Base-by-base conservation (phyloP, 1,140 invertebrate species). In the Solen grandis region DNA sequence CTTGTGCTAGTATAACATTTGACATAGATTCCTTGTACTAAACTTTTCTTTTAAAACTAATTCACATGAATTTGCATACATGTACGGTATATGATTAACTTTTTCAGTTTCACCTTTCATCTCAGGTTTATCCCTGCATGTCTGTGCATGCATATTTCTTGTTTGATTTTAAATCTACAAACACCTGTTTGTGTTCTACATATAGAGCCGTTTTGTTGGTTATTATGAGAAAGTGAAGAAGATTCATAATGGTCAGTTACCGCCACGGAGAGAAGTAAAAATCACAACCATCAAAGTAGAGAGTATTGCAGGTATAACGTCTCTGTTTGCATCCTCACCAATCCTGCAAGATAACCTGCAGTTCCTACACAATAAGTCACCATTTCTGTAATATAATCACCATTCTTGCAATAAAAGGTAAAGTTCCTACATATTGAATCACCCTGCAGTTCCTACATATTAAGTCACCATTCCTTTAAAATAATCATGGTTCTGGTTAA, bases 181-280 rank as follows among this genome's bases (percentile, higher is more conserved):
- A n/a, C n/a, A n/a, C n/a, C n/a, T n/a, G n/a, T n/a, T n/a, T n/a
- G n/a, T n/a, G n/a, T n/a, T n/a, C n/a, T n/a, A n/a, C n/a, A n/a
- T 88, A 14, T 86, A 94, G 93, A 93, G 93, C 88, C 92, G 94
- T 14, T 94, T 93, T 89, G 93, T 94, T 27, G 92, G 92, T 2
- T 94, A 94, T 87, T 94, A 92, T 88, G 93, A 94, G 84, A 89
- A 89, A 65, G 86, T 94, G 35, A 92, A 93, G 76, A 92, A 91
- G 55, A 88, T 91, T 52, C 90, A 88, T 65, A 82, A 86, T 79
- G 86, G 92, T n/a, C 62, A 90, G 66, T 69, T 93, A 22, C 94
- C 93, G 0, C 88, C 88, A 22, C 86, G 89, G 36, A 89, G 88
- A 62, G 84, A 87, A 10, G 70, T 94, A n/a, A 89, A 90, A 68